Evolutionary conservation across 2,797 vertebrate genomes (phyloP).

Genomic region (Carduelis carduelis): DNA sequence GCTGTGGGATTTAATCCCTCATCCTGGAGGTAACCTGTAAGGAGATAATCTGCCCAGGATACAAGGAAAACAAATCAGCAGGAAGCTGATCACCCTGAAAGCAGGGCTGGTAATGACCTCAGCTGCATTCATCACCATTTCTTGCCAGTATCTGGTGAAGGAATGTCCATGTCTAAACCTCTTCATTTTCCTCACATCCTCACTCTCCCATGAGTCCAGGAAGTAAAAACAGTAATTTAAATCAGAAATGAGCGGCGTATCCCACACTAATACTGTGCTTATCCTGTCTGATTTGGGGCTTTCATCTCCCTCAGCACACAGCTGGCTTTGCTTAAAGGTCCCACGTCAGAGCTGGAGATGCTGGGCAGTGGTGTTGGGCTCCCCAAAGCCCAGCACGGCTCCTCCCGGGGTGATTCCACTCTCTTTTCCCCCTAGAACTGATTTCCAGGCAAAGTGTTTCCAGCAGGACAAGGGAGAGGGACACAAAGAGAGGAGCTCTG

Average conservation of each 20-base stretch:
- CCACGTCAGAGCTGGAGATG: conserved; percentile 73
- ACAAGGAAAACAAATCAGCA: neutral
- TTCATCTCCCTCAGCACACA: conserved; percentile 79
- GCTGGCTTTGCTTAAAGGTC: conserved; percentile 83
- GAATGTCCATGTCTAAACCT: conserved; percentile 59
- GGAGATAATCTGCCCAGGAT: neutral
- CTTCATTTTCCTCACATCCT: conserved; percentile 64
- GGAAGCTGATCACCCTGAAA: conserved; percentile 11
- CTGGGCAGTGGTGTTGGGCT: conserved; percentile 24
- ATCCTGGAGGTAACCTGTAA: neutral
- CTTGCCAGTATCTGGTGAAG: conserved; percentile 22
- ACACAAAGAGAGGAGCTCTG: neutral
- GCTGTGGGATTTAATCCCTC: neutral
- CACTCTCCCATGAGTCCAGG: conserved; percentile 66
- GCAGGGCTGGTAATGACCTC: neutral
- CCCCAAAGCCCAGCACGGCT: neutral
- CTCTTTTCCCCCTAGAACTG: neutral
- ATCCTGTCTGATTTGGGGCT: conserved; percentile 83
- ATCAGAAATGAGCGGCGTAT: conserved; percentile 77
- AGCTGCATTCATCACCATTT: conserved; percentile 5
- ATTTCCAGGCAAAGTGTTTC: neutral
- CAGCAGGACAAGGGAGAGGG: neutral
- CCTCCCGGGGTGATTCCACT: neutral
- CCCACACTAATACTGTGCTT: conserved; percentile 79
- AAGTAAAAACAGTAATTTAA: conserved; percentile 68